Evolutionary conservation across 1,140 invertebrate species (phyloP).

Genomic region (Hesperophylax magnus): DNA sequence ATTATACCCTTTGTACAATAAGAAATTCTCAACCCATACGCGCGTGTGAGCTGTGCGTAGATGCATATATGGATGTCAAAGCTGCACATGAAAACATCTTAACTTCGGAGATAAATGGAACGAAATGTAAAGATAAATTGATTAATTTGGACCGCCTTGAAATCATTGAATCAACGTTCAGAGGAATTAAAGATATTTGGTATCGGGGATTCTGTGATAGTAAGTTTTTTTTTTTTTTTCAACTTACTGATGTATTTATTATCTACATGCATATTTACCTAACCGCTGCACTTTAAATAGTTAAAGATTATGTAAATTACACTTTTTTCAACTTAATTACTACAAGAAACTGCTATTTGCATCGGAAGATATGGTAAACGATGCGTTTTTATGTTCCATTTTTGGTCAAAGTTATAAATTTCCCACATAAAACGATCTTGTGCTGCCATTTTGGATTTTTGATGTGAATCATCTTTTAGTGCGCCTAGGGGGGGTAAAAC

Average conservation of each 20-base stretch:
- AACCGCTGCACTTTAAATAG: neutral
- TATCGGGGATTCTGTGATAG: slow-evolving; percentile 72
- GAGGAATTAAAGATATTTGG: slow-evolving; percentile 69
- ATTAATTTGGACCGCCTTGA: slow-evolving; percentile 71
- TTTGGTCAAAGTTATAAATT: no score
- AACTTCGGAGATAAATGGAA: slow-evolving; percentile 65
- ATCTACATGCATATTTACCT: neutral
- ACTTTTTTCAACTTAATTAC: no score
- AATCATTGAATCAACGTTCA: slow-evolving; percentile 69
- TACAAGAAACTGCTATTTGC: no score
- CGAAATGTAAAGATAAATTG: slow-evolving; percentile 69
- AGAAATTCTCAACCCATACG: slow-evolving; percentile 69
- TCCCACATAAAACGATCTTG: no score
- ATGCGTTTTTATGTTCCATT: neutral
- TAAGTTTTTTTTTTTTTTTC: slow-evolving; percentile 59
- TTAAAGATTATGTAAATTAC: neutral
- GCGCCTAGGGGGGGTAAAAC: no score
- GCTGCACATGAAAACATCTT: slow-evolving; percentile 68
- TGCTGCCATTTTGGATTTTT: no score
- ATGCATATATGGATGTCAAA: slow-evolving; percentile 67
- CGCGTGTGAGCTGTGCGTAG: slow-evolving; percentile 70
- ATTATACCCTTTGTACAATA: slow-evolving; percentile 71
- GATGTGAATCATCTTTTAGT: no score
- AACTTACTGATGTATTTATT: neutral
- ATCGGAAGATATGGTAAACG: neutral